Conservation (phyloP, 2,113 vertebrate genomes). For the Centropristis striata region DNA sequence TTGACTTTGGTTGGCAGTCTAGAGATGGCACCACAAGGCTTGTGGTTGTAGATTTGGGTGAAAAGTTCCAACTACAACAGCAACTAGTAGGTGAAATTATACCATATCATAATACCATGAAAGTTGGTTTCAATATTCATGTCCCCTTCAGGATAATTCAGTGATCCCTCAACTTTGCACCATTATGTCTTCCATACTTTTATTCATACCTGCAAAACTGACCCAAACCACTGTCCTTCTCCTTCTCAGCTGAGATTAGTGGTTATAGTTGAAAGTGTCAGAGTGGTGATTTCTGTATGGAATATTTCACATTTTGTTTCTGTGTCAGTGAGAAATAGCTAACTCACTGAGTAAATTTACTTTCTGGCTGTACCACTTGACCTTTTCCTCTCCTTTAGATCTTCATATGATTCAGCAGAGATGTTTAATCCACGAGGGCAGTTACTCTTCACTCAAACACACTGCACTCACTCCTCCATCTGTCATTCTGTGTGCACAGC, state of each 20-base stretch:
- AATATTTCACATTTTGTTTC: not conserved
- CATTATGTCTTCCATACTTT: not conserved
- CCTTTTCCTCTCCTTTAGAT: not conserved
- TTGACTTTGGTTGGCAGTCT: too few relatives aligned
- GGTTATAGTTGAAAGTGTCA: not conserved
- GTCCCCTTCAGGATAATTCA: not conserved
- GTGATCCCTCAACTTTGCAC: not conserved
- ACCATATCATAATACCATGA: too few relatives aligned
- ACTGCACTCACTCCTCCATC: not conserved
- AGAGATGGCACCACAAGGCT: too few relatives aligned
- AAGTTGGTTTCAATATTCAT: too few relatives aligned
- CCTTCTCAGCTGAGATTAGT: not conserved
- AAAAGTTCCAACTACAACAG: too few relatives aligned
- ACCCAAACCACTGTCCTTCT: too few relatives aligned
- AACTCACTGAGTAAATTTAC: not conserved
- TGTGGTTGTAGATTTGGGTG: too few relatives aligned
- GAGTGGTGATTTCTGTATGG: not conserved
- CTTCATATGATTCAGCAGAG: not conserved
- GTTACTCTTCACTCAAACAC: not conserved
- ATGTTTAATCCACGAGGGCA: not conserved
- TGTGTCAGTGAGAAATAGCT: not conserved
- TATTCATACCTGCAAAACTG: not conserved
- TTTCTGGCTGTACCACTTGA: not conserved
- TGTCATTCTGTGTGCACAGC: not conserved
- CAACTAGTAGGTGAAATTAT: too few relatives aligned